Conservation (phyloP, 1,140 invertebrate species). For the Eubasilissa regina region DNA sequence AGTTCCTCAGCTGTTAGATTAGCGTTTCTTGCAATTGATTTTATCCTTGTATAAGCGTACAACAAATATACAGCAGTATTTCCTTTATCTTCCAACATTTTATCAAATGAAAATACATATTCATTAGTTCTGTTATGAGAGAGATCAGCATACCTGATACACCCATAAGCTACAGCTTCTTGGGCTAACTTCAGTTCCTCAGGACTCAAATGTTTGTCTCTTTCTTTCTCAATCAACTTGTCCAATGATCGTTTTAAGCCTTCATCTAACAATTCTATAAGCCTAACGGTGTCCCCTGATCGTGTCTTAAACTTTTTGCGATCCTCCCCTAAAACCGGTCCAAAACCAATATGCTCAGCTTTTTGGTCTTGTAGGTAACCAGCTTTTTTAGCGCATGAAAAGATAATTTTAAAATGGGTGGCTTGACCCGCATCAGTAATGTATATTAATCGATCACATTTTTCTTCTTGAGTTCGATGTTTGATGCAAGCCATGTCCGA, state of each 20-base stretch:
- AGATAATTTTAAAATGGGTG: slow-evolving; percentile 88
- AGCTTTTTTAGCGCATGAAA: slow-evolving; percentile 79
- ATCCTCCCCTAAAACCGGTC: slow-evolving; percentile 98
- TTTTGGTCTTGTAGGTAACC: slow-evolving; percentile 80
- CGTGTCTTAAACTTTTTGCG: slow-evolving; percentile 99
- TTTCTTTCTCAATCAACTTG: slow-evolving; percentile 92
- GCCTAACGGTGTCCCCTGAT: slow-evolving; percentile 95
- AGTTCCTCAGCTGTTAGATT: slow-evolving; percentile 74
- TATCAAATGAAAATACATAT: slow-evolving; percentile 99
- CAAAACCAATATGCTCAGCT: slow-evolving; percentile 95
- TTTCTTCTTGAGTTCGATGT: slow-evolving; percentile 91
- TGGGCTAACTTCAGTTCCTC: slow-evolving; percentile 90
- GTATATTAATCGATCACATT: slow-evolving; percentile 94
- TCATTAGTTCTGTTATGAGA: slow-evolving; percentile 94
- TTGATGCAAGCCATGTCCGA: slow-evolving; percentile 96
- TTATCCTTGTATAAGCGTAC: slow-evolving; percentile 96
- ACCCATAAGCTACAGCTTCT: slow-evolving; percentile 96
- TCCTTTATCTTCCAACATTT: slow-evolving; percentile 99
- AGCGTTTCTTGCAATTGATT: slow-evolving; percentile 89
- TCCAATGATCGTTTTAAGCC: slow-evolving; percentile 88
- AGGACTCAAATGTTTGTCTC: slow-evolving; percentile 87
- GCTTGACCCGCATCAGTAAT: slow-evolving; percentile 95
- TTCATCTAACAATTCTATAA: slow-evolving; percentile 95
- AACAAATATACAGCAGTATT: slow-evolving; percentile 99
- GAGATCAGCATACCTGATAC: slow-evolving; percentile 99